A percentile compares a stretch with the other conserved stretches of the same genome.
phyloP scores from a whole-genome alignment of 2,113 vertebrate genomes.

The Polypterus senegalus region DNA sequence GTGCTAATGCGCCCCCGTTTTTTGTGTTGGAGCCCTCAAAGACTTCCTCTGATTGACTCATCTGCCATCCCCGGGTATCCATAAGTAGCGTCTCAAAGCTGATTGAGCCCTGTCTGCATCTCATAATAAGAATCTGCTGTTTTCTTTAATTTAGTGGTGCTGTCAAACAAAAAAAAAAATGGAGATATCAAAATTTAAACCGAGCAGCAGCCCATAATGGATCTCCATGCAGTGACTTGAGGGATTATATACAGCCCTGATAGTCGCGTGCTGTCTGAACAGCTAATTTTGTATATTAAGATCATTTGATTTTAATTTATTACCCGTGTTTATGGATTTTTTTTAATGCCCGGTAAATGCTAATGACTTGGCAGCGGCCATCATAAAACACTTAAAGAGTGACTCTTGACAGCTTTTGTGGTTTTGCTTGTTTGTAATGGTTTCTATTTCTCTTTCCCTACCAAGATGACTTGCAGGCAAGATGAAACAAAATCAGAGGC shows the following conservation, averaged over 20 bases:
- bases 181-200: slow-evolving; percentile 42
- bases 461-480: too few species aligned
- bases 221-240: slow-evolving; percentile 46
- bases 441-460: too few species aligned
- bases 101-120: slow-evolving; percentile 52
- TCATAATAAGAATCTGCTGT: slow-evolving; percentile 27
- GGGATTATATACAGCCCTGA: slow-evolving; percentile 40
- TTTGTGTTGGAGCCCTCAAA: too few species aligned
- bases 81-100: slow-evolving; percentile 51
- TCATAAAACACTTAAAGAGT: slow-evolving; percentile 49
- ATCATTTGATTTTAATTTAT: slow-evolving; percentile 35
- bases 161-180: slow-evolving; percentile 39
- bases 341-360: slow-evolving; percentile 47
- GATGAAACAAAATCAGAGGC: too few species aligned
- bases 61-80: slow-evolving; percentile 30
- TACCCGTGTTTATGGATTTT: slow-evolving; percentile 19
- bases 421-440: slow-evolving; percentile 18
- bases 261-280: slow-evolving; percentile 39
- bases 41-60: too few species aligned
- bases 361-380: slow-evolving; percentile 53
- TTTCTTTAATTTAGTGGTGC: slow-evolving; percentile 53
- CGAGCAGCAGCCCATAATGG: slow-evolving; percentile 44
- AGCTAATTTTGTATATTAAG: slow-evolving; percentile 51
- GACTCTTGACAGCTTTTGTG: slow-evolving; percentile 32
- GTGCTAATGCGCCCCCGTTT: too few species aligned